Percentiles rank a stretch among this genome's conserved stretches.
Evolutionary conservation across 2,113 vertebrate species (phyloP).

Genomic region (Pomatostomus ruficeps): DNA sequence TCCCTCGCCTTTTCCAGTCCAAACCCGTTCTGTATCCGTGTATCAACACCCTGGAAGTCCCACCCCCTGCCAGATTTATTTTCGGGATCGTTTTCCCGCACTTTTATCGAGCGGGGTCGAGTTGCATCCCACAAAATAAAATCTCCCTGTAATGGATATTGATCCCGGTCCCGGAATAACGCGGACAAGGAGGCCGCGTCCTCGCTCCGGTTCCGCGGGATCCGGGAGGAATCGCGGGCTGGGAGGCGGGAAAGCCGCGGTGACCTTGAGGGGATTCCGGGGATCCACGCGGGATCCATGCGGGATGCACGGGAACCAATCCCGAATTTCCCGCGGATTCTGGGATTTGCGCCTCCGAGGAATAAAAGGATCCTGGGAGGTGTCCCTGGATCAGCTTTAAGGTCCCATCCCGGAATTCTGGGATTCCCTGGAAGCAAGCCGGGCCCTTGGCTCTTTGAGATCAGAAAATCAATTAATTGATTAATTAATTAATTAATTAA

Average conservation of each 20-base stretch:
- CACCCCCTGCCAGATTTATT: neutral
- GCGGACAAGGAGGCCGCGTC: neutral
- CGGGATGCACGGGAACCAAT: neutral
- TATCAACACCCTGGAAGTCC: no score
- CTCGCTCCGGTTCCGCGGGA: neutral
- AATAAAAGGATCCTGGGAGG: rapidly evolving
- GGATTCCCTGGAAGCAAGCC: neutral
- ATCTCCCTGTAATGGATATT: neutral
- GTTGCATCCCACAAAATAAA: neutral
- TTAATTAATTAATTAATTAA: neutral
- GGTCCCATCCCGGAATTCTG: neutral
- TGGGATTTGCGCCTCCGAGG: neutral
- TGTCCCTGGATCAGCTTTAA: neutral
- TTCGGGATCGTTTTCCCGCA: rapidly evolving
- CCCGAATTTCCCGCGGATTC: neutral
- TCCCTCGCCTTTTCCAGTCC: neutral
- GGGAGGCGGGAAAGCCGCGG: neutral
- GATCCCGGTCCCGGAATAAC: neutral
- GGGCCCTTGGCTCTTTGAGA: neutral
- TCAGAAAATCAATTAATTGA: neutral
- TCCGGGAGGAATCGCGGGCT: neutral
- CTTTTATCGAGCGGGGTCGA: neutral
- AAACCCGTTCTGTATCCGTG: rapidly evolving
- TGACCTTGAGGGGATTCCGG: neutral
- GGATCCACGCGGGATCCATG: no score